phyloP scores from a whole-genome alignment of 2,797 vertebrate species.

The Cuniculus paca region DNA sequence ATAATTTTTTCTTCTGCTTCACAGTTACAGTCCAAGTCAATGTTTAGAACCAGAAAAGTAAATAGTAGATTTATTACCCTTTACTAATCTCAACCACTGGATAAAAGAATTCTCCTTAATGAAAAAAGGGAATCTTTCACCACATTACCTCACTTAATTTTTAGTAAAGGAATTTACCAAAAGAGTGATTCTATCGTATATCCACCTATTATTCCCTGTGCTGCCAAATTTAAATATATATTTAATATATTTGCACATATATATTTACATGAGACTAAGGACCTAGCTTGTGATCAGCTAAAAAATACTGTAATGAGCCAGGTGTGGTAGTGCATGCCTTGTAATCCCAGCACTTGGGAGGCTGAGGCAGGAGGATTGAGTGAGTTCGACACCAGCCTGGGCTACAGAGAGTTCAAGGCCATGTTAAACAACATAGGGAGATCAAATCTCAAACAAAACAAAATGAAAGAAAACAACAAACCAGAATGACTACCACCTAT shows the following conservation, averaged over 20 bases:
- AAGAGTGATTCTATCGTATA: slow-evolving; percentile 20
- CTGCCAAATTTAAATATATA: not conserved
- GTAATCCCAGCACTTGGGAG: not conserved
- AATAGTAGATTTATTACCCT: not conserved
- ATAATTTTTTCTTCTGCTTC: slow-evolving; percentile 14
- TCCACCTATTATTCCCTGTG: not conserved
- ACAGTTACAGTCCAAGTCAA: slow-evolving; percentile 14
- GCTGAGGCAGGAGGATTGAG: not conserved
- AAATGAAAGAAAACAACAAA: not conserved
- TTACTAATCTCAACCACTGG: slow-evolving; percentile 37
- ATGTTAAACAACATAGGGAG: not conserved
- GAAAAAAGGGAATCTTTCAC: not conserved
- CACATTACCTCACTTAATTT: slow-evolving; percentile 7
- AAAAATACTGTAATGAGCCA: slow-evolving; percentile 10
- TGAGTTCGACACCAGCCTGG: not conserved
- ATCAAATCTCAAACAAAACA: not conserved
- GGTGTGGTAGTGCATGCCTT: not conserved
- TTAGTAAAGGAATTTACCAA: slow-evolving; percentile 36
- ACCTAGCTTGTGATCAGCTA: slow-evolving; percentile 40
- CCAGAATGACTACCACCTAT: not conserved
- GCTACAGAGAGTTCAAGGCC: not conserved
- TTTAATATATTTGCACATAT: not conserved
- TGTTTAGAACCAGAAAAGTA: slow-evolving; percentile 57
- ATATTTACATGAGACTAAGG: not conserved
- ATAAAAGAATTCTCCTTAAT: slow-evolving; percentile 38